Base-by-base conservation (phyloP, 2,888 invertebrate species). In the Caenorhabditis uteleia region DNA sequence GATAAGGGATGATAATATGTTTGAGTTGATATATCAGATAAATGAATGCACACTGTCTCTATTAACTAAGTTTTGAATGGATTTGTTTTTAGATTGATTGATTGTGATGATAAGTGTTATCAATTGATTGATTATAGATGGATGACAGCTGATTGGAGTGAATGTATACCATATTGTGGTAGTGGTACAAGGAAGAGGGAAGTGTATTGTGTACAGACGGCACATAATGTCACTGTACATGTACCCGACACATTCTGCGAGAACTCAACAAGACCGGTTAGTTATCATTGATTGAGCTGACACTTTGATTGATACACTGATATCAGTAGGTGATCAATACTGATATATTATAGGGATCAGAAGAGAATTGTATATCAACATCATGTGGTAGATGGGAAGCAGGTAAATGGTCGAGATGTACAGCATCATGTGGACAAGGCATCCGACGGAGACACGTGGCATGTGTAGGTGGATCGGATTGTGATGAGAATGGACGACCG, bases 111-210 rank as follows among this genome's bases (percentile, higher is more conserved):
- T n/a, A n/a, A n/a, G n/a, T n/a, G n/a, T n/a, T n/a, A n/a, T n/a
- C n/a, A n/a, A n/a, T n/a, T n/a, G n/a, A n/a, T n/a, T n/a, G n/a
- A n/a, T 69, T 79, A 55, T 86, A 94, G 95, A 83, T 95, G 91
- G 86, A 90, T 93, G 80, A 90, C 91, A 67, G 93, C 93, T 61
- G 91, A 91, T 50, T 95, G 94, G 94, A 89, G 92, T 2, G 89
- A 91, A 0, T 97, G 95, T 86, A 92, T 91, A 77, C 91, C 90
- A 0, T 90, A 91, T 0, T 95, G 95, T 83, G 95, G 95, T 1
- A 91, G 91, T 83, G 95, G 95, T 0, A 87, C 90, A 75, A 87
- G 90, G n/a, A 89, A 89, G 69, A 89, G 94, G 29, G 89, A 90
- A 77, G 93, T 93, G n/a, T 89, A 91, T 77, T 97, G 97, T 86